Percentiles rank a stretch among this genome's conserved stretches.
Evolutionary conservation across 1,140 invertebrate species (phyloP).

Genomic region (Drosophila bifasciata): DNA sequence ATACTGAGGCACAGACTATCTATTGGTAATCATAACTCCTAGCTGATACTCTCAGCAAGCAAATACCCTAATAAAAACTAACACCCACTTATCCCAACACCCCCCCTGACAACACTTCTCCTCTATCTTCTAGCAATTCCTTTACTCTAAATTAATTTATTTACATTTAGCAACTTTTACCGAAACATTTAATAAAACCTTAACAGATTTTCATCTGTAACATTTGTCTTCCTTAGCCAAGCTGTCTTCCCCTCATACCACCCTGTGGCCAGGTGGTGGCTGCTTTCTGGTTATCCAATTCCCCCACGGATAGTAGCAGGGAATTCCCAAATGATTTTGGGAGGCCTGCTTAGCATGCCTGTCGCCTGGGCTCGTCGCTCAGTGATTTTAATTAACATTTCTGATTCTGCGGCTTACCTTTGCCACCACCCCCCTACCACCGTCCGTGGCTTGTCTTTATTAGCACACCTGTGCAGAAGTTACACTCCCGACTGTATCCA

Average conservation of each 20-base stretch:
- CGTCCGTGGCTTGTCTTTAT: conserved; percentile 42
- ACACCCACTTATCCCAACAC: too few relatives aligned
- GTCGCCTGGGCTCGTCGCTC: conserved; percentile 55
- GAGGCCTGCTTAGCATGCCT: conserved; percentile 56
- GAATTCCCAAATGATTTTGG: conserved; percentile 45
- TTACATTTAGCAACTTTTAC: conserved; percentile 31
- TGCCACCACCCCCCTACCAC: conserved; percentile 7
- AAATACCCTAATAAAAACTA: too few relatives aligned
- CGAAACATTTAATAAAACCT: conserved; percentile 48
- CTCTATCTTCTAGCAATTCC: too few relatives aligned
- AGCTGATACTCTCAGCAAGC: too few relatives aligned
- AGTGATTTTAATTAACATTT: conserved; percentile 82
- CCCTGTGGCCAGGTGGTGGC: conserved; percentile 47
- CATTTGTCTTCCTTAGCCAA: conserved; percentile 46
- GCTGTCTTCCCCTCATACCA: not conserved
- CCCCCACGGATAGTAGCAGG: not conserved
- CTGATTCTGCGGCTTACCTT: conserved; percentile 71
- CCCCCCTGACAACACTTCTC: not conserved
- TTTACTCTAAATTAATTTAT: conserved; percentile 20
- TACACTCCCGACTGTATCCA: conserved; percentile 8
- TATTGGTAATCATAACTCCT: too few relatives aligned
- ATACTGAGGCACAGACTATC: too few relatives aligned
- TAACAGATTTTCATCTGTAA: conserved; percentile 29
- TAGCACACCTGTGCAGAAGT: conserved; percentile 65
- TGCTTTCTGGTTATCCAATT: conserved; percentile 43